Base-by-base conservation (phyloP, 2,888 invertebrate species). In the Ormia ochracea region DNA sequence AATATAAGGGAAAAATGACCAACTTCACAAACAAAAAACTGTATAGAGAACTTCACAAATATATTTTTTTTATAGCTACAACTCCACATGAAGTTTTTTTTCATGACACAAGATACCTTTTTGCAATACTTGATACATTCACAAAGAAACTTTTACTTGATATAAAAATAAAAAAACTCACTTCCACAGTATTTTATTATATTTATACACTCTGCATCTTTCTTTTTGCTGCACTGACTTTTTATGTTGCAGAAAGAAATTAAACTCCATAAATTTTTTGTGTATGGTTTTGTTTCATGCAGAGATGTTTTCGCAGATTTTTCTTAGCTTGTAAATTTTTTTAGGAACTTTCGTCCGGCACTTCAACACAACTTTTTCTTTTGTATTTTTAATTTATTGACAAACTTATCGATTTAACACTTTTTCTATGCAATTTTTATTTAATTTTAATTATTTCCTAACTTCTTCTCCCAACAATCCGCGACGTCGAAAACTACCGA, bases 11-110 rank as follows among this genome's bases (percentile, higher is more conserved):
- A 78, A 74, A 73, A 61, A 63, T 28, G 31, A 36, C 54, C n/a
- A 72, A 80, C 80, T 80, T 80, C 80, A 68, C 36, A 79, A 33
- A 23, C 14, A 54, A 54, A 63, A 73, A 75, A 75, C 28, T 65
- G 66, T 75, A 54, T 75, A 75, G 66, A 79, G 75, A 80, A 80
- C 61, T 66, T 76, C 79, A n/a, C 66, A 56, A 66, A 43, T 36
- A 28, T 36, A 28, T 56, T 52, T 38, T 59, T n/a, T n/a, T n/a
- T n/a, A n/a, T n/a, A n/a, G n/a, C n/a, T n/a, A n/a, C n/a, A n/a
- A n/a, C n/a, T n/a, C n/a, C n/a, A n/a, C n/a, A 23, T 63, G 21
- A n/a, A 6, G 26, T 26, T 66, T 66, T 3, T 56, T n/a, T 4
- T 36, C 36, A 14, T 36, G 50, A 41, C 38, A 19, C 56, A 43